Evolutionary conservation across 35 echinoderm and acorn worm genomes (phyloP).

Genomic region (Patiria miniata): DNA sequence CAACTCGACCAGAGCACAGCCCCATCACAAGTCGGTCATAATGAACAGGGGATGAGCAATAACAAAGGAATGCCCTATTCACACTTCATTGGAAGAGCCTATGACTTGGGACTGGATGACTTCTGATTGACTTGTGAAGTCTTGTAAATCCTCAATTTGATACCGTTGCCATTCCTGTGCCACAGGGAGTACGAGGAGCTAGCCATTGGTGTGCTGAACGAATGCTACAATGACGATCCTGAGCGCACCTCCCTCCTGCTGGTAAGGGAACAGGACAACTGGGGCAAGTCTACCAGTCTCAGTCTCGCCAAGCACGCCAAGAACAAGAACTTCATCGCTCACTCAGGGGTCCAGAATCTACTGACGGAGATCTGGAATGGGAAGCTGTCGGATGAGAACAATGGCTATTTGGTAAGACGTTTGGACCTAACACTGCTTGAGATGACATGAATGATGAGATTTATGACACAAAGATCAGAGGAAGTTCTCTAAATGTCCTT

Average conservation of each 20-base stretch:
- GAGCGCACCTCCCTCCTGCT: slow-evolving; percentile 74
- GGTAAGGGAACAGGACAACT: slow-evolving; percentile 66
- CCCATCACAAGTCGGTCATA: no score
- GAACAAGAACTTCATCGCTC: slow-evolving; percentile 86
- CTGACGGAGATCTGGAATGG: slow-evolving; percentile 93
- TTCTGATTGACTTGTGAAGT: no score
- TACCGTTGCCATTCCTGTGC: not conserved
- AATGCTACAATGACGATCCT: slow-evolving; percentile 89
- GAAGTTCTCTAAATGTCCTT: no score
- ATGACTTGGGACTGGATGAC: no score
- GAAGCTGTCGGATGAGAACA: slow-evolving; percentile 88
- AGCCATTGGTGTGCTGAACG: slow-evolving; percentile 83
- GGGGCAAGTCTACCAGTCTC: slow-evolving; percentile 84
- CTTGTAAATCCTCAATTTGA: no score
- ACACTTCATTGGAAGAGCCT: no score
- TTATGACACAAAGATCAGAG: no score
- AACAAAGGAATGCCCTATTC: no score
- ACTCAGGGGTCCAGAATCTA: slow-evolving; percentile 88
- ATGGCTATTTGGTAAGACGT: not conserved
- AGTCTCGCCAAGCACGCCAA: slow-evolving; percentile 69
- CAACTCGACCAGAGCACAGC: no score
- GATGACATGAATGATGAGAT: no score
- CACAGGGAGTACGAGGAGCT: slow-evolving; percentile 79
- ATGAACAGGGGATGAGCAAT: no score
- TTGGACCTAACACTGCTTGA: no score